Evolutionary conservation across 1,140 invertebrate species (phyloP), one percentile per base, ranked within the genome.

Genomic region (Melanaphis sacchari): DNA sequence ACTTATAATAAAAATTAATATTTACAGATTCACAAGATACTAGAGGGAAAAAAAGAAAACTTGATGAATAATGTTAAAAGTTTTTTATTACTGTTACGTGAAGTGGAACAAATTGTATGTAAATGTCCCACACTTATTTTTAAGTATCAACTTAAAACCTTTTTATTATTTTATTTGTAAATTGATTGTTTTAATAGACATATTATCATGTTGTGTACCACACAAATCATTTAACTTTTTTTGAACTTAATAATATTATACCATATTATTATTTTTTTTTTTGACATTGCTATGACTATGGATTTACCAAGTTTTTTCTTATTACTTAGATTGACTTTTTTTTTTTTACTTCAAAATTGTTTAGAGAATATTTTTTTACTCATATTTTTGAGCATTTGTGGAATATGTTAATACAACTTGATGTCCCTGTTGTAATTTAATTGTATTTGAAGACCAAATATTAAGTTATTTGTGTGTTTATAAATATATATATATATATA

Each of bases 101-200:
- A 54, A 93, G 91, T 93, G 91, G 91, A 93, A 85, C 91, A 93
- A 93, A 93, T 85, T 93, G 91, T 93, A 93, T 84, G 81, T 93
- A 93, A 85, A 38, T 40, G 46, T 9, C 36, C 46, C 46, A 52
- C 24, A 54, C 9, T 84, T 85, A 93, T 93, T 93, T 84, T 85
- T 52, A 93, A 92, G 43, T 92, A 76, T 81, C 38, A 59, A 54
- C 36, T 66, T 90, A 59, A 40, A 90, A 90, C 52, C n/a, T 41
- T 46, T 52, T 89, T 52, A 52, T 52, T 66, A 31, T 66, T 66
- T 66, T 59, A 54, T 89, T 89, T 89, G 49, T 89, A 54, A 54
- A 66, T 90, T 90, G 3, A 49, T 91, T 41, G 91, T 93, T 93
- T 38, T 93, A 84, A 46, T 46, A 76, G 43, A 49, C 90, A 91